These are phyloP conservation scores for Arothron firmamentum DNA, from an alignment of 2,113 vertebrate species.

Conservation along the genomic window DNA sequence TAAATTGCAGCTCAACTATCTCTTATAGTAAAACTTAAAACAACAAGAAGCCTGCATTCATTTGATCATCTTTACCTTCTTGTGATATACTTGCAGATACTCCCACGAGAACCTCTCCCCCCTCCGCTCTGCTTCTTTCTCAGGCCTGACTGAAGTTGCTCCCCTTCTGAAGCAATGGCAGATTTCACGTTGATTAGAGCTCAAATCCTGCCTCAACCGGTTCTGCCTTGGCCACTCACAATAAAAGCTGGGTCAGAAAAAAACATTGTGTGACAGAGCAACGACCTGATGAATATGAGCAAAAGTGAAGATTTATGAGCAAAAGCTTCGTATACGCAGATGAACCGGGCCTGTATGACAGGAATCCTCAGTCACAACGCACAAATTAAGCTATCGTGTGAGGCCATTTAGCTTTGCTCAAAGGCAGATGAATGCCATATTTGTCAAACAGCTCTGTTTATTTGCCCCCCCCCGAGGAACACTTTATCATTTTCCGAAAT, in stretches of 20 bases:
- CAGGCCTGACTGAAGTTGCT: slow-evolving; percentile 11
- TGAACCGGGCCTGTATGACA: no score
- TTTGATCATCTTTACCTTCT: no score
- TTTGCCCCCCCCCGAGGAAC: neutral
- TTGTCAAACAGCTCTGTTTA: neutral
- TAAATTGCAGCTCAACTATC: no score
- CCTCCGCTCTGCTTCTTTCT: slow-evolving; percentile 13
- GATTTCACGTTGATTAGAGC: slow-evolving; percentile 35
- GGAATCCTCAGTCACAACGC: no score
- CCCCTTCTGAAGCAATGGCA: slow-evolving; percentile 15
- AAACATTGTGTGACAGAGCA: slow-evolving; percentile 17
- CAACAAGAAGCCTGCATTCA: no score
- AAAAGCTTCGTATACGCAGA: no score
- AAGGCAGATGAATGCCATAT: neutral
- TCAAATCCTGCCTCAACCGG: slow-evolving; percentile 33
- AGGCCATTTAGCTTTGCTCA: neutral
- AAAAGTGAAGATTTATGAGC: slow-evolving; percentile 6
- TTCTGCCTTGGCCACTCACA: slow-evolving; percentile 23
- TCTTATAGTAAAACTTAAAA: no score
- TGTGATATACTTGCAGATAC: no score
- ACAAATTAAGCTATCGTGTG: neutral
- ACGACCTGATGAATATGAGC: slow-evolving; percentile 6
- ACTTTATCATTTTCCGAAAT: slow-evolving; percentile 16
- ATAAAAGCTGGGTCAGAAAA: slow-evolving; percentile 14
- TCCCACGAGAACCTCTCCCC: neutral